Base-by-base conservation (phyloP, 2,797 vertebrate species). In the Hemitrygon akajei region DNA sequence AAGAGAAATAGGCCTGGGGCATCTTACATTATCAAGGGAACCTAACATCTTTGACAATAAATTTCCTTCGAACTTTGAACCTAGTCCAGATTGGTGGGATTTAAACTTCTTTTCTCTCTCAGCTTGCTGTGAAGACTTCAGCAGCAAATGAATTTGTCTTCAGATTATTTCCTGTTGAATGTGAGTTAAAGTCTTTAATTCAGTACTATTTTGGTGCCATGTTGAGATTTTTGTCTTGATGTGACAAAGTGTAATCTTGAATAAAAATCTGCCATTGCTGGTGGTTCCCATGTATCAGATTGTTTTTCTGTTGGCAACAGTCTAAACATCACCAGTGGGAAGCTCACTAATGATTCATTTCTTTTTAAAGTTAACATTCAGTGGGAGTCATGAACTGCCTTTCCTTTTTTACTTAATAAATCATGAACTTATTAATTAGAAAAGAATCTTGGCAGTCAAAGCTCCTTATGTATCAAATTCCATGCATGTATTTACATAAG, bases 221-320 rank as follows among this genome's bases (percentile, higher is more conserved):
- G 63, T 9, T 66, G 63, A 66, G 71, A 75, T 75, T 75, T 75
- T 27, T 75, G 71, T 75, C 71, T 75, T 75, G 71, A 75, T 20
- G 22, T 66, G 30, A n/a, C 30, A 7, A 12, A 60, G 86, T 18
- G 30, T 69, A 89, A 69, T 30, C 18, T 22, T 7, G 30, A 37
- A 9, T 89, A 89, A 1, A 89, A 89, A 69, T 37, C n/a, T 89
- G n/a, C 63, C 60, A 37, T 18, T 4, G 7, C n/a, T 22, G 60
- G 86, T 34, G n/a, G n/a, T 69, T 89, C 63, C 34, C 60, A 69
- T 89, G 63, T 14, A 69, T 69, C 18, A 80, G 79, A 40, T 80
- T 80, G 37, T 16, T 80, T 80, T 89, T 89, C 7, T 89, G 63
- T 89, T 89, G 60, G n/a, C 63, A 69, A 89, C n/a, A 69, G 63